Percentiles rank a stretch among this genome's conserved stretches.
phyloP scores from a whole-genome alignment of 2,888 invertebrate genomes.

The Neuroscelio doddi region DNA sequence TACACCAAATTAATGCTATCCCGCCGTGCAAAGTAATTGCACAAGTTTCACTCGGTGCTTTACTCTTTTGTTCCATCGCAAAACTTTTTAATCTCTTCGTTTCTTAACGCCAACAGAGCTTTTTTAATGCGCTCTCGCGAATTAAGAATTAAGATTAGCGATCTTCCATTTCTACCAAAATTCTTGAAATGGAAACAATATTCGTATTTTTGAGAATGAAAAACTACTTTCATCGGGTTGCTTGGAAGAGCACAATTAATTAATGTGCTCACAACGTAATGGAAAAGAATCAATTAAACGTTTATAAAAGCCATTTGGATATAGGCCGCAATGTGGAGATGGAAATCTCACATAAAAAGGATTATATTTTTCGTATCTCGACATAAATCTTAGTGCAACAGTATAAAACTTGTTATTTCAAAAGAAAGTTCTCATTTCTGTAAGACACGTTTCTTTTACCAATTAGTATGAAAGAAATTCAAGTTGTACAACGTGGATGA shows the following conservation, averaged over 20 bases:
- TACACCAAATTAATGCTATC: constrained; percentile 38
- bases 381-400: too few relatives aligned
- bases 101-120: constrained; percentile 3
- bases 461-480: constrained; percentile 17
- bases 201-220: background rate
- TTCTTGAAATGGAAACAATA: constrained; percentile 2
- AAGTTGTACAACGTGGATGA: constrained; percentile 11
- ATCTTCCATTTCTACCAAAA: constrained; percentile 1
- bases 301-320: too few relatives aligned
- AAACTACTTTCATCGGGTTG: background rate
- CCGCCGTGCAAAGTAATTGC: constrained; percentile 38
- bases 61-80: constrained; percentile 5
- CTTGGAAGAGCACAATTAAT: too few relatives aligned
- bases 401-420: too few relatives aligned
- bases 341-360: too few relatives aligned
- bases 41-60: constrained; percentile 24
- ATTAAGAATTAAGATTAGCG: constrained; percentile 4
- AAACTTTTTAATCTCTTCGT: constrained; percentile 4
- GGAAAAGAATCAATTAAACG: too few relatives aligned
- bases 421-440: too few relatives aligned
- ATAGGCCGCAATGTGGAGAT: too few relatives aligned
- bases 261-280: too few relatives aligned
- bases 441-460: background rate
- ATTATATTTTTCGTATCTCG: too few relatives aligned
- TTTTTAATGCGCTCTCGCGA: constrained; percentile 2